A percentile compares a stretch with the other conserved stretches of the same genome.
These are phyloP conservation scores for Alauda arvensis DNA, from an alignment of 2,797 vertebrate species.

Conservation along the genomic window DNA sequence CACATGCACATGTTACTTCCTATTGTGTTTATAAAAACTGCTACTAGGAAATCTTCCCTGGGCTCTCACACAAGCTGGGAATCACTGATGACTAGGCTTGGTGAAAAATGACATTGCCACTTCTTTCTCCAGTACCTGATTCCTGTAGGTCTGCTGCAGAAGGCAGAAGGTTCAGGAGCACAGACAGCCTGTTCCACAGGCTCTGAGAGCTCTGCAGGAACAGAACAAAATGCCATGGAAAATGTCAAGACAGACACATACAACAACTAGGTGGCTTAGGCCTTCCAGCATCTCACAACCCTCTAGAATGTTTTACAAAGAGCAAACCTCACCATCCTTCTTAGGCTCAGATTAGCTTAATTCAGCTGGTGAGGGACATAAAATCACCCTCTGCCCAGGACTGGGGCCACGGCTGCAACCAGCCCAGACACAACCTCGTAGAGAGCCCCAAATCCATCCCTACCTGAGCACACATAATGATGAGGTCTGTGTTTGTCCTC, in stretches of 20 bases:
- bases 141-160: constrained; percentile 88
- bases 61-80: neutral
- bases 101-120: neutral
- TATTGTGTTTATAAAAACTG: neutral
- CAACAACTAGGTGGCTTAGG: neutral
- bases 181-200: constrained; percentile 95
- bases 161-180: constrained; percentile 92
- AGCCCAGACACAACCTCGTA: neutral
- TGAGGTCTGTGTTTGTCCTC: constrained; percentile 92
- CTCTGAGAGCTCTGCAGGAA: constrained; percentile 90
- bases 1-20: fast-evolving
- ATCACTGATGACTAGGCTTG: neutral
- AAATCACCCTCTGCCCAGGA: neutral
- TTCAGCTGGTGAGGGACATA: neutral
- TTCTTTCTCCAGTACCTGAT: constrained; percentile 76
- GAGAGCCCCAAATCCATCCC: fast-evolving
- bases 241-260: neutral
- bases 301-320: neutral
- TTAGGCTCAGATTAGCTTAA: neutral
- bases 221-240: neutral
- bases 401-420: neutral
- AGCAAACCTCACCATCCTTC: neutral
- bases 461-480: constrained; percentile 88
- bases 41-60: neutral
- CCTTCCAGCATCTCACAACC: neutral